These are phyloP conservation scores for Uloborus plumipes DNA, from an alignment of 2,888 invertebrate species.

Conservation along the genomic window DNA sequence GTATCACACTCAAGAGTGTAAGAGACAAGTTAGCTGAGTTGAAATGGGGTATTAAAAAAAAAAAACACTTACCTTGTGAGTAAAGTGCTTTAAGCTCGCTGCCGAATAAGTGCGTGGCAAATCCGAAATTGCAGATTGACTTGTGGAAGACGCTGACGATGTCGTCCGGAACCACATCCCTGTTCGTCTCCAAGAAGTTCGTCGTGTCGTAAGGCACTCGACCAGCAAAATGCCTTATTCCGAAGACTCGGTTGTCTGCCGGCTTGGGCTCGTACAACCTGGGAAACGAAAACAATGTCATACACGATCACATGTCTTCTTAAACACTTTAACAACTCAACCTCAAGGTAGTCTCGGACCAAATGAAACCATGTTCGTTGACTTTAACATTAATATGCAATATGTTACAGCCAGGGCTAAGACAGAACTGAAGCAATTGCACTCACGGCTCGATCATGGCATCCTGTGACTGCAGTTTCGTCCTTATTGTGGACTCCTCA, in stretches of 20 bases:
- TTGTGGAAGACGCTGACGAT: slow-evolving; percentile 92
- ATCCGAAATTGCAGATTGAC: slow-evolving; percentile 94
- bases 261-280: slow-evolving; percentile 84
- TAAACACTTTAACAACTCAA: too few relatives aligned
- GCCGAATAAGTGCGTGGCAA: slow-evolving; percentile 95
- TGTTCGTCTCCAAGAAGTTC: slow-evolving; percentile 91
- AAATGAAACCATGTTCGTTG: too few relatives aligned
- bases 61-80: slow-evolving; percentile 73
- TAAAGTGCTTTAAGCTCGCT: slow-evolving; percentile 88
- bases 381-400: too few relatives aligned
- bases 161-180: slow-evolving; percentile 85
- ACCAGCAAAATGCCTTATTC: slow-evolving; percentile 91
- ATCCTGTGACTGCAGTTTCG: too few relatives aligned
- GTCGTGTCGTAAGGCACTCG: slow-evolving; percentile 89
- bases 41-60: not conserved
- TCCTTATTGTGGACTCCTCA: too few relatives aligned
- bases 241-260: slow-evolving; percentile 82
- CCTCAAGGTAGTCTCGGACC: too few relatives aligned
- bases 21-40: too few relatives aligned
- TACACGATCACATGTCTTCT: not conserved
- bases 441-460: too few relatives aligned
- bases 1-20: too few relatives aligned
- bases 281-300: slow-evolving; percentile 1
- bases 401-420: too few relatives aligned
- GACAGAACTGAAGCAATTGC: too few relatives aligned